Base-by-base conservation (phyloP, 2,113 vertebrate genomes). In the Tor tambroides region DNA sequence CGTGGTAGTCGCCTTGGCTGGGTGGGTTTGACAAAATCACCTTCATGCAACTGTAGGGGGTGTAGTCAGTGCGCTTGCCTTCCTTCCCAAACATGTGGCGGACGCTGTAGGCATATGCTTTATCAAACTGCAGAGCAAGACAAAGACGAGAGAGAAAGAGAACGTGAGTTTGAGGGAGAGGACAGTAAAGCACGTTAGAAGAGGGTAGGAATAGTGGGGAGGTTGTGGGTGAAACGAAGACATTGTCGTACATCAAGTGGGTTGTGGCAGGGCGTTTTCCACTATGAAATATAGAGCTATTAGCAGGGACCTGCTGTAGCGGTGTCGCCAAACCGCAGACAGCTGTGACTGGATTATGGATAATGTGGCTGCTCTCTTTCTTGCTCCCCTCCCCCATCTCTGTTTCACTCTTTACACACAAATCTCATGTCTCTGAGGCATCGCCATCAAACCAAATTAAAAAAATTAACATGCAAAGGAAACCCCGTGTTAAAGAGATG, bases 41-140 rank as follows among this genome's bases (percentile, higher is more conserved):
- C 96, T 99, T 99, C 96, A 99, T 95, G 94, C 98, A 99, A 91
- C 98, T 98, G 94, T 95, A 99, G 67, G 98, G 98, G 12, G 98
- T 99, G 92, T 99, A 99, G 94, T 99, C 98, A 11, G 97, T 95
- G 86, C 98, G 96, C 92, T 94, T 98, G 91, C 98, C 98, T 95
- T 99, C 98, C 90, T 97, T 99, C 83, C 98, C 98, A 81, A 96
- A 99, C 94, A 26, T 98, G 93, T 99, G 98, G 49, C 98, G 98
- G 90, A 99, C 95, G 91, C 96, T 95, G 91, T 99, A 99, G 89
- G 97, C 95, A 84, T 99, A 99, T 43, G 95, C 95, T 96, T 98
- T 99, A 93, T 99, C 98, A 96, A 99, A 99, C 98, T 99, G 85
- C 88, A 90, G 5, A 87, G 86, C 87, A 65, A 92, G 81, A 90